Evolutionary conservation across 1,140 invertebrate genomes (phyloP).

Genomic region (Nautilus pompilius): DNA sequence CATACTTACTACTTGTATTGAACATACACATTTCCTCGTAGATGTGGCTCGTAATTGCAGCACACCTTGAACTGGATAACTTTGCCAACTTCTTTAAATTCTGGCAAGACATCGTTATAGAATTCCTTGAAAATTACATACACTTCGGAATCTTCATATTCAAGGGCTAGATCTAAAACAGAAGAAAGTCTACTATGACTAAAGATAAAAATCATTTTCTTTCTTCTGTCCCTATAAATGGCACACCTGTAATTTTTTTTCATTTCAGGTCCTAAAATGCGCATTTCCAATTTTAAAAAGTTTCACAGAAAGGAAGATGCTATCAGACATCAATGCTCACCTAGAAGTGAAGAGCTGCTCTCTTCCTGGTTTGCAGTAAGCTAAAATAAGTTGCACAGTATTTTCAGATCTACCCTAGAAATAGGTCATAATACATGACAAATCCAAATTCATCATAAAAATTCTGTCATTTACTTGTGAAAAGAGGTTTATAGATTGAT

Average conservation of each 20-base stretch:
- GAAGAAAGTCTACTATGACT: neutral
- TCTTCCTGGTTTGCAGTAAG: too few species aligned
- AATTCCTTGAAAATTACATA: slow-evolving; percentile 82
- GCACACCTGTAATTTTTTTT: neutral
- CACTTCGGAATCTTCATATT: slow-evolving; percentile 80
- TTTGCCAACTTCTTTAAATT: slow-evolving; percentile 76
- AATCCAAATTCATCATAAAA: too few species aligned
- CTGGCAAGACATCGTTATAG: slow-evolving; percentile 79
- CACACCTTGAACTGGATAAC: slow-evolving; percentile 82
- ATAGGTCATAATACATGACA: too few species aligned
- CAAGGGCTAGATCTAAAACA: slow-evolving; percentile 68
- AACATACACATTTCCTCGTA: slow-evolving; percentile 87
- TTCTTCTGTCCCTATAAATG: neutral
- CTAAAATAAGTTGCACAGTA: too few species aligned
- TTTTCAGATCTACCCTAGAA: too few species aligned
- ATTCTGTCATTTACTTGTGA: too few species aligned
- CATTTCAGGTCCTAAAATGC: neutral
- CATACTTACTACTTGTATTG: slow-evolving; percentile 67
- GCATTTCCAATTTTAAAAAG: neutral
- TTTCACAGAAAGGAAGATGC: neutral
- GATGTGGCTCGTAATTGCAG: slow-evolving; percentile 79
- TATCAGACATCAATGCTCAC: neutral
- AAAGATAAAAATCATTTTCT: neutral
- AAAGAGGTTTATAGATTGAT: too few species aligned
- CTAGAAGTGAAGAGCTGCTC: too few species aligned